These are phyloP conservation scores for Fukomys damarensis DNA, from an alignment of 2,113 vertebrate species.

Conservation along the genomic window DNA sequence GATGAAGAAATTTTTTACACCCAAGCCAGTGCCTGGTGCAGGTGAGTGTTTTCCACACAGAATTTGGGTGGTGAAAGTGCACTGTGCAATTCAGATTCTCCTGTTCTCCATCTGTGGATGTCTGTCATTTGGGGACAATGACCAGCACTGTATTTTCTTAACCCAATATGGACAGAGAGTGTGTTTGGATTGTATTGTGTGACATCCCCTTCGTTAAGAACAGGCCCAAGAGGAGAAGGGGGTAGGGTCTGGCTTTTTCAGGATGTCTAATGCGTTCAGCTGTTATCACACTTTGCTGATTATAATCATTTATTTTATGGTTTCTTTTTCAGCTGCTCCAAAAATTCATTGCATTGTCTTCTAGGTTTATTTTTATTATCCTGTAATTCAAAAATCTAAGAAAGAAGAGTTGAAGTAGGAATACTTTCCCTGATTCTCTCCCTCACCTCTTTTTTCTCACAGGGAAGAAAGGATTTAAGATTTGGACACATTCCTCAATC, in stretches of 20 bases:
- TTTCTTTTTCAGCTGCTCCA: constrained; percentile 79
- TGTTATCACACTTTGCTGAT: constrained; percentile 77
- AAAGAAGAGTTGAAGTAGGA: constrained; percentile 76
- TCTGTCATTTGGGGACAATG: constrained; percentile 76
- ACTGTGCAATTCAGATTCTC: not conserved
- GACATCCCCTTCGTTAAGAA: constrained; percentile 25
- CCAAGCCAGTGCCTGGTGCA: not conserved
- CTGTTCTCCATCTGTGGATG: constrained; percentile 65
- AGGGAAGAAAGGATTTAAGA: constrained; percentile 72
- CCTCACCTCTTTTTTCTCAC: constrained; percentile 59
- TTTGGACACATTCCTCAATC: constrained; percentile 72
- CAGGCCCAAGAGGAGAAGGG: constrained; percentile 6
- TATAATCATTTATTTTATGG: constrained; percentile 72
- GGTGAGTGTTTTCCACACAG: constrained; percentile 36
- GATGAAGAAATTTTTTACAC: not conserved
- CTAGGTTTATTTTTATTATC: constrained; percentile 81
- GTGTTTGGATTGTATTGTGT: constrained; percentile 77
- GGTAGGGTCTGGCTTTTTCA: constrained; percentile 63
- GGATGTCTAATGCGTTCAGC: constrained; percentile 69
- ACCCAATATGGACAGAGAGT: constrained; percentile 72
- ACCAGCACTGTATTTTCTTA: constrained; percentile 66
- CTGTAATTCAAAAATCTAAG: constrained; percentile 81
- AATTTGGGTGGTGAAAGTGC: not conserved
- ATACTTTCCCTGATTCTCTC: constrained; percentile 64
- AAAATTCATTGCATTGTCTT: constrained; percentile 74